These are phyloP conservation scores for Pterocles burchelli DNA, from an alignment of 2,113 vertebrate species.

Conservation along the genomic window DNA sequence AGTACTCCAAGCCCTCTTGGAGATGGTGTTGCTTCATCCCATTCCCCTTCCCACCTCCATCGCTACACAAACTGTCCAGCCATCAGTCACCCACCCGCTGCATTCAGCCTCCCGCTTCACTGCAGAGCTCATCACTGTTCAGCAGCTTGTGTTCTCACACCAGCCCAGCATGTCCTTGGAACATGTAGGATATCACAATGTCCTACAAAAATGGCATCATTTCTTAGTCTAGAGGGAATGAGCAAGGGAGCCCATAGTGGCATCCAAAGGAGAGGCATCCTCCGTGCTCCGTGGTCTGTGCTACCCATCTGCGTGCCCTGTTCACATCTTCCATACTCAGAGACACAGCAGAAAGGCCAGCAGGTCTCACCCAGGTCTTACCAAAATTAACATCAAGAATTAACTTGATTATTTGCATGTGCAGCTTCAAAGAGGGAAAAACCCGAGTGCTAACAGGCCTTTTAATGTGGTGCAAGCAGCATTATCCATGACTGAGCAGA, in stretches of 20 bases:
- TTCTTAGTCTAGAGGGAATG: background rate
- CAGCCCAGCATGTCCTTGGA: background rate
- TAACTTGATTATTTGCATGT: background rate
- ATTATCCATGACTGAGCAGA: background rate
- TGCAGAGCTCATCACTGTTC: background rate
- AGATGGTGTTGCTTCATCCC: background rate
- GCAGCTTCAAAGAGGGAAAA: background rate
- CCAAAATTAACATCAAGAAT: background rate
- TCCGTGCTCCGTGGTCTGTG: background rate
- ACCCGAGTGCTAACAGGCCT: background rate
- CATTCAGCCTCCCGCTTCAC: background rate
- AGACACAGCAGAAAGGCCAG: background rate
- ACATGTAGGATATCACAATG: background rate
- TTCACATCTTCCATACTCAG: background rate
- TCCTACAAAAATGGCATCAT: background rate
- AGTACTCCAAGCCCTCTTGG: background rate
- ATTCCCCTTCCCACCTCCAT: background rate
- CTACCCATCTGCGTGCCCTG: background rate
- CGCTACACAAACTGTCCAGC: background rate
- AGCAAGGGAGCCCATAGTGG: background rate
- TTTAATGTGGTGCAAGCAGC: background rate
- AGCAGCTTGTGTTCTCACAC: background rate
- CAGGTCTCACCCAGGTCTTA: background rate
- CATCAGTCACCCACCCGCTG: background rate
- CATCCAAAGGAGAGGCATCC: background rate